These are phyloP conservation scores for Drosophila bifasciata DNA, from an alignment of 1,140 invertebrate species.

Conservation along the genomic window DNA sequence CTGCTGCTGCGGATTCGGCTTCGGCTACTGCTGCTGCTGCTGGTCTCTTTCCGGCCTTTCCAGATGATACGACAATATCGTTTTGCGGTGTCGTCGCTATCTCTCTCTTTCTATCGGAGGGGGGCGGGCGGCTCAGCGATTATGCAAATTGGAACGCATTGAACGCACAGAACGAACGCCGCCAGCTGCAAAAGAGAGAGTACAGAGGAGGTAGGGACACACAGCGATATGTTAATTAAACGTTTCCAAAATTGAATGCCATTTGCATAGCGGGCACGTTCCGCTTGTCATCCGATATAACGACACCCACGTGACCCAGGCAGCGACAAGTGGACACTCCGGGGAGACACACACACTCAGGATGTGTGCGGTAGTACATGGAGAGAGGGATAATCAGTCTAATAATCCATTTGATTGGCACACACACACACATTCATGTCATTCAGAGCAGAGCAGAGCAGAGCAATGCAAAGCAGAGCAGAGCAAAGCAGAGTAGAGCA, in stretches of 20 bases:
- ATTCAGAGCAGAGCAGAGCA: not conserved
- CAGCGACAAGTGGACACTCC: not conserved
- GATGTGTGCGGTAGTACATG: not conserved
- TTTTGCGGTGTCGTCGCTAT: too few relatives aligned
- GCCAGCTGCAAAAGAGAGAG: not conserved
- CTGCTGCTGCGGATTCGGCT: not conserved
- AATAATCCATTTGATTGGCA: conserved; percentile 48
- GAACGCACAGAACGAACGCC: conserved; percentile 13
- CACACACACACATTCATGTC: conserved; percentile 31
- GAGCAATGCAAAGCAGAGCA: not conserved
- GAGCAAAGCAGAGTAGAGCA: too few relatives aligned
- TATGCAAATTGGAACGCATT: conserved; percentile 52
- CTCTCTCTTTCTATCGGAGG: too few relatives aligned
- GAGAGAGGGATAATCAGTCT: conserved; percentile 38
- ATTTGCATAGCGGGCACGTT: conserved; percentile 35
- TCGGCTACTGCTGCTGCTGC: not conserved
- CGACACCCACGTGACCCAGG: conserved; percentile 27
- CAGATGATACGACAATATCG: not conserved
- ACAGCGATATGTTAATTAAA: conserved; percentile 62
- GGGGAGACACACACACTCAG: too few relatives aligned
- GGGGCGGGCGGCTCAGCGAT: conserved; percentile 21
- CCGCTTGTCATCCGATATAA: conserved; percentile 6
- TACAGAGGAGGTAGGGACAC: not conserved
- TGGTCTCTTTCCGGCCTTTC: not conserved
- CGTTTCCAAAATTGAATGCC: conserved; percentile 55